Evolutionary conservation across 2,797 vertebrate genomes (phyloP).

Genomic region (Coendou prehensilis): DNA sequence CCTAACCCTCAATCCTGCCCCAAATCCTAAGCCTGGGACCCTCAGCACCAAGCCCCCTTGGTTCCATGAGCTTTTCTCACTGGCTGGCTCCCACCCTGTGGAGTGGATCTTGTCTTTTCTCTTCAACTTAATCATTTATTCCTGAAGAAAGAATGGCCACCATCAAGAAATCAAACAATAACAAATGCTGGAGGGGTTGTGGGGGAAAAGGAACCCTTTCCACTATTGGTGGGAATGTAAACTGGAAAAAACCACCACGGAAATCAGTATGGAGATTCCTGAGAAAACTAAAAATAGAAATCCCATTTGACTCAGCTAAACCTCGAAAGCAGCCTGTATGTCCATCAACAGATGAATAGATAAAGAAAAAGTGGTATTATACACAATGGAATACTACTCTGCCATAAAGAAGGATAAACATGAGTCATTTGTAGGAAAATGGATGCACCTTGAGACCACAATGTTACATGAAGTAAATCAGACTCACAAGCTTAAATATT

Average conservation of each 20-base stretch:
- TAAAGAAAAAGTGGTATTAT: not conserved
- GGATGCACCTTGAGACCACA: not conserved
- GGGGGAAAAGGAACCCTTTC: not conserved
- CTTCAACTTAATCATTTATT: not conserved
- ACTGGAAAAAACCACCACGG: not conserved
- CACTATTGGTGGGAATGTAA: not conserved
- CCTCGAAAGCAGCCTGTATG: not conserved
- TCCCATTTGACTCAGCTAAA: not conserved
- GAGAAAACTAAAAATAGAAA: not conserved
- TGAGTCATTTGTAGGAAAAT: not conserved
- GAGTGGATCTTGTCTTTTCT: not conserved
- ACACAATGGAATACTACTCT: not conserved
- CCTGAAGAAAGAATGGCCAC: not conserved
- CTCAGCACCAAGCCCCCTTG: not conserved
- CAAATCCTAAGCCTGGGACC: not conserved
- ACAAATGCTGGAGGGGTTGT: not conserved
- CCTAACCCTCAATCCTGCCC: not conserved
- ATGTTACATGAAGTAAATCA: not conserved
- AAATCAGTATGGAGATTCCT: not conserved
- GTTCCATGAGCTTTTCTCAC: not conserved
- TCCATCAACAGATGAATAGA: not conserved
- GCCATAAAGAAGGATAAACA: not conserved
- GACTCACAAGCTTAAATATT: not conserved
- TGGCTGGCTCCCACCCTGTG: not conserved
- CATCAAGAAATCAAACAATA: not conserved